Base-by-base conservation (phyloP, 2,888 invertebrate genomes). In the Agapostemon virescens region DNA sequence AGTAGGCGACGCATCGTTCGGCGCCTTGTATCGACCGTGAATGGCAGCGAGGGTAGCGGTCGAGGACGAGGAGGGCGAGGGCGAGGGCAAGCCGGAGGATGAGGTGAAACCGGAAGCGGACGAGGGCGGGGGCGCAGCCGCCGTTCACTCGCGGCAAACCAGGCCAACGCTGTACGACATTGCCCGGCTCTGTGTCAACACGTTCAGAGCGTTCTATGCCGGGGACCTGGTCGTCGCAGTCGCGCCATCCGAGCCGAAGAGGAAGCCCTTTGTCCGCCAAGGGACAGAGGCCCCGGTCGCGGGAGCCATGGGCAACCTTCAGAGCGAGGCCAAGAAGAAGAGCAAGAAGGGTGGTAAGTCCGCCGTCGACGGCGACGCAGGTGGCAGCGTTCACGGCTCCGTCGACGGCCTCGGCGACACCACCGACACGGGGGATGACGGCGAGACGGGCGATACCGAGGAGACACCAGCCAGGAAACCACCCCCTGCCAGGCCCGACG, bases 301-400 rank as follows among this genome's bases (percentile, higher is more conserved):
- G 23, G 71, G 23, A 52, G 79, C 36, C 36, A 93, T 93, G 93
- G 93, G 93, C 40, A 93, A 93, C 82, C 85, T 92, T 64, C 93
- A 93, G 83, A 91, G 91, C 81, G 92, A 92, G 58, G 89, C 87
- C 1, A 91, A 90, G 75, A 90, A 88, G 78, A 91, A 88, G 74
- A 86, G 81, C 42, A 90, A 67, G 67, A 79, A 67, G 74, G 63
- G 38, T 52, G 83, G 58, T 17, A 72, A n/a, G n/a, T n/a, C n/a
- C n/a, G n/a, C 63, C 30, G 55, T 0, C 0, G 80, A 80, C 30
- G 74, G 63, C 1, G n/a, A 49, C 42, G 13, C n/a, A n/a, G n/a
- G n/a, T n/a, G 64, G 61, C 0, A 72, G 68, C 55, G 52, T 61
- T 0, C 58, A 70, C 20, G 83, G 74, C 2, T 72, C 76, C 26